Percentiles rank a stretch among this genome's conserved stretches.
Evolutionary conservation across 2,888 invertebrate species (phyloP).

Genomic region (Drosophila antonietae): DNA sequence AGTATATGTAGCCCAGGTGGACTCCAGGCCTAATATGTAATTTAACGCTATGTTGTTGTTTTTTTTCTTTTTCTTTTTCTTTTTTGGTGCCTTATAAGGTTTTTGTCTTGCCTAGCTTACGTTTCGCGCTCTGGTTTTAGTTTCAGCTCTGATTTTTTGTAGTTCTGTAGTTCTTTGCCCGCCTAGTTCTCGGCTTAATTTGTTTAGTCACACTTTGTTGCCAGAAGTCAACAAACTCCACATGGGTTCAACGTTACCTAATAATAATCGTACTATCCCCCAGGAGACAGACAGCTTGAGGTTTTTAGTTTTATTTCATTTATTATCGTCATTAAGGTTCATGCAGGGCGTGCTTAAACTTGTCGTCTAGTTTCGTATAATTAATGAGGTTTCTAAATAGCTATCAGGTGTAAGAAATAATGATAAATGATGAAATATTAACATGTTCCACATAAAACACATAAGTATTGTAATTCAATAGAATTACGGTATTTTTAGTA

Average conservation of each 20-base stretch:
- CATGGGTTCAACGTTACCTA: constrained; percentile 68
- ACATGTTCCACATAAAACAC: not conserved
- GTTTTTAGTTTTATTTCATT: constrained; percentile 42
- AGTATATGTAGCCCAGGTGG: constrained; percentile 16
- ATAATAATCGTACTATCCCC: constrained; percentile 48
- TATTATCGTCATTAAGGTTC: constrained; percentile 59
- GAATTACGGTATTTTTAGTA: not conserved
- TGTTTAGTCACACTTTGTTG: constrained; percentile 79
- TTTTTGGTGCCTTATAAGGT: constrained; percentile 51
- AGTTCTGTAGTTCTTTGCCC: constrained; percentile 16
- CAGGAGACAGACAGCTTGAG: constrained; percentile 15
- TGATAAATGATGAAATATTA: not conserved
- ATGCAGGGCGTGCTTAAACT: constrained; percentile 49
- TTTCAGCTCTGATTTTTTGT: constrained; percentile 12
- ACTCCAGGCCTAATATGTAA: constrained; percentile 65
- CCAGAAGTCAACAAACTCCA: constrained; percentile 76
- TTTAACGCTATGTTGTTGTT: constrained; percentile 63
- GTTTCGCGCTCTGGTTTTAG: constrained; percentile 51
- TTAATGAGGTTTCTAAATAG: constrained; percentile 52
- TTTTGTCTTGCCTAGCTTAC: constrained; percentile 22
- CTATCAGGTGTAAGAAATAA: constrained; percentile 16
- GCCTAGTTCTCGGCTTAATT: constrained; percentile 68
- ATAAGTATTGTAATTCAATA: not conserved
- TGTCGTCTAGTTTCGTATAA: constrained; percentile 63
- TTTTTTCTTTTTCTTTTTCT: constrained; percentile 15